phyloP scores from a whole-genome alignment of 2,113 vertebrate species.

The Gavia stellata region DNA sequence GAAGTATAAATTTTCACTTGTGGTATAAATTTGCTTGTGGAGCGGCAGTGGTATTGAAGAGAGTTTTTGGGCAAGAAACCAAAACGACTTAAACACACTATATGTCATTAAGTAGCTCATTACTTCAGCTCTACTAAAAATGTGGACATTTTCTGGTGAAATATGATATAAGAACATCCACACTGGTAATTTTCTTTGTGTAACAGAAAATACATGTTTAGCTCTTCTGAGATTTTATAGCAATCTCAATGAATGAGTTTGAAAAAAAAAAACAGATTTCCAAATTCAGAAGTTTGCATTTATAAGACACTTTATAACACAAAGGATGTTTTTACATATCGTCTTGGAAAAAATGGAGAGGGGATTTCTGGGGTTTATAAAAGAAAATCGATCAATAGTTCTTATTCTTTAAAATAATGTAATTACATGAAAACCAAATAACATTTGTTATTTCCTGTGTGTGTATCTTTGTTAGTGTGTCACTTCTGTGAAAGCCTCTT shows the following conservation, averaged over 20 bases:
- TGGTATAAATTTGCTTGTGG: not conserved
- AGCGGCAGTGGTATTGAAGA: not conserved
- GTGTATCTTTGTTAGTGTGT: not conserved
- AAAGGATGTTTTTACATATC: not conserved
- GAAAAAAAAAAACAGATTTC: not conserved
- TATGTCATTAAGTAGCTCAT: slow-evolving; percentile 35
- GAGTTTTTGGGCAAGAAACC: not conserved
- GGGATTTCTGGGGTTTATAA: not conserved
- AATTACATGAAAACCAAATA: not conserved
- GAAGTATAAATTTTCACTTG: not conserved
- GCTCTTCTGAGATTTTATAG: not conserved
- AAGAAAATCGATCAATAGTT: not conserved
- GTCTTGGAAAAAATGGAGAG: not conserved
- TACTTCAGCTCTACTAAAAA: slow-evolving; percentile 31
- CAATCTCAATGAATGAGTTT: not conserved
- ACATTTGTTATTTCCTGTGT: not conserved
- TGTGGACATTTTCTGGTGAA: not conserved
- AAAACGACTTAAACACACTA: not conserved
- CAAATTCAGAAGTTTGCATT: not conserved
- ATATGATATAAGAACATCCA: not conserved
- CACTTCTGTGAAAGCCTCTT: not conserved
- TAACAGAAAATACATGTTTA: not conserved
- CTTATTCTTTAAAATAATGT: not conserved
- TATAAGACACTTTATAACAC: not conserved
- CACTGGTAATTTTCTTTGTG: not conserved